Conservation (phyloP, 2,888 invertebrate genomes). For the Dichetophora obliterata region DNA sequence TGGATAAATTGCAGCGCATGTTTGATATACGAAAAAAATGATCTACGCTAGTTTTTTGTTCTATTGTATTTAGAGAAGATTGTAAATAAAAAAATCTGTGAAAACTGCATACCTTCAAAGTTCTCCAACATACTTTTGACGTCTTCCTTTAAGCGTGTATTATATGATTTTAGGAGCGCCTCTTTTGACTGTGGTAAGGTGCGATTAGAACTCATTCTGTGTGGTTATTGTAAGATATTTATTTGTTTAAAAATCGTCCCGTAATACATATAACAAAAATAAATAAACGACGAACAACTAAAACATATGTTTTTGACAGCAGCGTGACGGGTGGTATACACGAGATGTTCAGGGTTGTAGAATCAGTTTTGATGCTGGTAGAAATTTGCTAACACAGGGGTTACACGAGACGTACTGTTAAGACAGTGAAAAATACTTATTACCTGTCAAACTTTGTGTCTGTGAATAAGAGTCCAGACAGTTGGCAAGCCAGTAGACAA, state of each 20-base stretch:
- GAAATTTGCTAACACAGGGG: too few species aligned
- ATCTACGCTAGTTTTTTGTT: not conserved
- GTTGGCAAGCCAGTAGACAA: too few species aligned
- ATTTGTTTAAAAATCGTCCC: not conserved
- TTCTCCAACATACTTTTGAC: slow-evolving; percentile 98
- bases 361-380: too few species aligned
- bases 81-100: not conserved
- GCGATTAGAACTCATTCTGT: slow-evolving; percentile 66
- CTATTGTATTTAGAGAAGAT: not conserved
- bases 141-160: slow-evolving; percentile 94
- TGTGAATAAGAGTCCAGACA: too few species aligned
- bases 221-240: not conserved
- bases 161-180: slow-evolving; percentile 93
- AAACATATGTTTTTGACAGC: too few species aligned
- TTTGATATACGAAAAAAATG: slow-evolving; percentile 27
- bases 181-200: slow-evolving; percentile 93
- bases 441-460: too few species aligned
- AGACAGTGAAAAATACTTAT: too few species aligned
- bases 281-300: too few species aligned
- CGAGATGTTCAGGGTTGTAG: too few species aligned
- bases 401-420: too few species aligned
- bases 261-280: too few species aligned
- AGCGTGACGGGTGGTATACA: too few species aligned
- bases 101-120: slow-evolving; percentile 80
- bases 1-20: slow-evolving; percentile 51